Evolutionary conservation across 2,888 invertebrate genomes (phyloP).

Genomic region (Sarcophaga caerulescens): DNA sequence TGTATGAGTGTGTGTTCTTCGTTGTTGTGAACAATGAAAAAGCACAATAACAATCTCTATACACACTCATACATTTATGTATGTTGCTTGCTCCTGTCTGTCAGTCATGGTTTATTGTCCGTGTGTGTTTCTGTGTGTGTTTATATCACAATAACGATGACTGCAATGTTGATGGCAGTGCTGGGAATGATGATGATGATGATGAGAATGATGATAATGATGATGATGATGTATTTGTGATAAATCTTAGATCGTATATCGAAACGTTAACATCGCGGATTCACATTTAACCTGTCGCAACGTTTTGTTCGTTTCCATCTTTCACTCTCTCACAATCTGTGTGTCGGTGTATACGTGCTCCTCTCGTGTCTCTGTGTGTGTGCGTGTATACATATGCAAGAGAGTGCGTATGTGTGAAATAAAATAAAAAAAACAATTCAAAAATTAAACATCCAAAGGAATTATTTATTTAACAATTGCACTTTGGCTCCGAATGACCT

Average conservation of each 20-base stretch:
- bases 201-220: background rate
- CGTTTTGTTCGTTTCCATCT: conserved; percentile 51
- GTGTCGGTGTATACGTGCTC: conserved; percentile 32
- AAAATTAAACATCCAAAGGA: conserved; percentile 67
- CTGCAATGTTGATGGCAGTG: background rate
- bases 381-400: conserved; percentile 19
- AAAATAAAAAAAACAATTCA: conserved; percentile 56
- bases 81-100: background rate
- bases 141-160: background rate
- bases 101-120: background rate
- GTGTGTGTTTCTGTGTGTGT: background rate
- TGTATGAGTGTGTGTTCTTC: conserved; percentile 10
- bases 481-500: conserved; percentile 41
- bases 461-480: conserved; percentile 57
- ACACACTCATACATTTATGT: conserved; percentile 37
- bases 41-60: conserved; percentile 40
- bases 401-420: conserved; percentile 26
- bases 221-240: conserved; percentile 74
- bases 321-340: conserved; percentile 16
- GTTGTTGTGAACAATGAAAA: conserved; percentile 49
- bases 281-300: conserved; percentile 71
- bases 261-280: conserved; percentile 77
- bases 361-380: background rate
- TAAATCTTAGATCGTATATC: conserved; percentile 80
- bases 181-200: background rate